Evolutionary conservation across 1,140 invertebrate genomes (phyloP).

Genomic region (Heliconius nattereri): DNA sequence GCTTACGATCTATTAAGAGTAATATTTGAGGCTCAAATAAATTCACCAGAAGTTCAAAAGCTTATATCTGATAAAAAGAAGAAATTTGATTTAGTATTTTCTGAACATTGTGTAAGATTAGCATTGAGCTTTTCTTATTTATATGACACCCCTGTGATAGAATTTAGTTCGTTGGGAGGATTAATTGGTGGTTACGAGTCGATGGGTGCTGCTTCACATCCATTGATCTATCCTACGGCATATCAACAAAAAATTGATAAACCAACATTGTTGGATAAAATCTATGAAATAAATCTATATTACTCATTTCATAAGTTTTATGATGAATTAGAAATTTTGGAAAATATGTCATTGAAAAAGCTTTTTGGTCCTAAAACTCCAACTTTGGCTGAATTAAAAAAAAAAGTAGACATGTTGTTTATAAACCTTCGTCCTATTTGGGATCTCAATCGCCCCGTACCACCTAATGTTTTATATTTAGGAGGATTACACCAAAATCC

Average conservation of each 20-base stretch:
- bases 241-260: conserved; percentile 37
- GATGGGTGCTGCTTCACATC: conserved; percentile 69
- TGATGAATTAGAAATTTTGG: conserved; percentile 26
- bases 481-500: conserved; percentile 75
- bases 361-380: conserved; percentile 68
- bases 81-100: conserved; percentile 57
- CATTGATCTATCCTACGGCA: conserved; percentile 67
- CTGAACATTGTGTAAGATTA: conserved; percentile 45
- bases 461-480: conserved; percentile 75
- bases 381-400: conserved; percentile 64
- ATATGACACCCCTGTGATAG: conserved; percentile 63
- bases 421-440: conserved; percentile 75
- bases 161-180: conserved; percentile 52
- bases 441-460: conserved; percentile 66
- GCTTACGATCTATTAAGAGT: conserved; percentile 24
- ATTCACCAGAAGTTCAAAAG: conserved; percentile 44
- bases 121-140: conserved; percentile 55
- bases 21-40: conserved; percentile 35
- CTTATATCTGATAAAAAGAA: conserved; percentile 43
- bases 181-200: conserved; percentile 32
- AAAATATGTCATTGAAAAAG: conserved; percentile 59
- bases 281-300: conserved; percentile 44
- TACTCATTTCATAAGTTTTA: background rate
- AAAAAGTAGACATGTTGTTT: conserved; percentile 81
- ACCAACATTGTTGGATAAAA: conserved; percentile 49